These are phyloP conservation scores for Crossaster papposus DNA, from an alignment of 53 echinoderm and acorn worm genomes.

Conservation along the genomic window DNA sequence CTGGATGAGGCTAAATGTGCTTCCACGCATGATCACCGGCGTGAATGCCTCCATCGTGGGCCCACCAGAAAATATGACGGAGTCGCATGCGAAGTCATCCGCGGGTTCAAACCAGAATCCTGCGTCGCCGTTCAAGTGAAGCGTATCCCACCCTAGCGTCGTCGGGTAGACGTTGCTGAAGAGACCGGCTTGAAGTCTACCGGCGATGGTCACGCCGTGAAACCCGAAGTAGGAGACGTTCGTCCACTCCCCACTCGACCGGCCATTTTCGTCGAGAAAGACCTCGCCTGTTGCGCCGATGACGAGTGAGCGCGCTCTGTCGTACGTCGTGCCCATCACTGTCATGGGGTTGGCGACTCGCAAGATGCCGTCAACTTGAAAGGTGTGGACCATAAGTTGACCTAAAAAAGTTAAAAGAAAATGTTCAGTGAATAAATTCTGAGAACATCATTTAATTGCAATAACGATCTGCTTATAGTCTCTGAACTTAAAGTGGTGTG, in stretches of 20 bases:
- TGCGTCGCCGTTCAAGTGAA: conserved; percentile 60
- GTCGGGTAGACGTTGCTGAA: conserved; percentile 59
- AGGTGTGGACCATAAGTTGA: conserved; percentile 46
- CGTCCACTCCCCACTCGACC: conserved; percentile 48
- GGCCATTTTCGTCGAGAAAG: conserved; percentile 63
- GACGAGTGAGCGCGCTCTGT: conserved; percentile 45
- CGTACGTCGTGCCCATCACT: conserved; percentile 55
- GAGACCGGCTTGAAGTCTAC: conserved; percentile 58
- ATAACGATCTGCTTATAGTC: no score
- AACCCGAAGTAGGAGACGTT: conserved; percentile 63
- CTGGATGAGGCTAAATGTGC: conserved; percentile 7
- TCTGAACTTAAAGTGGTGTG: no score
- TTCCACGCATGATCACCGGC: conserved; percentile 64
- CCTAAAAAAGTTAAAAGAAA: conserved; percentile 33
- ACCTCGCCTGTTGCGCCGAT: conserved; percentile 63
- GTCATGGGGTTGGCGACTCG: conserved; percentile 50
- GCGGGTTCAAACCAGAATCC: conserved; percentile 63
- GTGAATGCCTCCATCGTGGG: conserved; percentile 64
- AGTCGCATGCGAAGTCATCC: conserved; percentile 68
- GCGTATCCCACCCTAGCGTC: conserved; percentile 53
- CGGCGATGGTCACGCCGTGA: conserved; percentile 55
- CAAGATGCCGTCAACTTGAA: conserved; percentile 60
- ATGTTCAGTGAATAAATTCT: not conserved
- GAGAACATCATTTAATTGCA: not conserved
- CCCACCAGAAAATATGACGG: conserved; percentile 34